Percentiles rank a stretch among this genome's conserved stretches.
phyloP scores from a whole-genome alignment of 2,888 invertebrate species.

The Lasioglossum leucozonium region DNA sequence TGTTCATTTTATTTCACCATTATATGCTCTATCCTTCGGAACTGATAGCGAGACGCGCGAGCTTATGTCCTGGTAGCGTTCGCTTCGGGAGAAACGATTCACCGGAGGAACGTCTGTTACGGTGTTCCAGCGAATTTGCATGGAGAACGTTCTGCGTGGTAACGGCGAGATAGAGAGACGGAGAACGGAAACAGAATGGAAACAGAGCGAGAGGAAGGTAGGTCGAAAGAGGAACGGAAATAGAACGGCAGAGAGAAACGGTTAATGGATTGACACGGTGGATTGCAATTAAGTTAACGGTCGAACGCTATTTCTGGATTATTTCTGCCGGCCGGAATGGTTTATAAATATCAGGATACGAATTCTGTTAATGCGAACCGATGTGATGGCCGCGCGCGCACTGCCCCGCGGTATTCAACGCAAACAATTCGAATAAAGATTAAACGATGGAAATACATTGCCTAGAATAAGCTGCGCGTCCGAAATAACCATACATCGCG shows the following conservation, averaged over 20 bases:
- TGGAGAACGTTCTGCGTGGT: slow-evolving; percentile 42
- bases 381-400: slow-evolving; percentile 3
- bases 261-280: slow-evolving; percentile 61
- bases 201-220: slow-evolving; percentile 3
- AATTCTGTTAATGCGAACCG: slow-evolving; percentile 43
- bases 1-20: slow-evolving; percentile 61
- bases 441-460: slow-evolving; percentile 41
- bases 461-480: slow-evolving; percentile 25
- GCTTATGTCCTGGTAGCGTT: slow-evolving; percentile 32
- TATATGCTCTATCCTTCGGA: slow-evolving; percentile 54
- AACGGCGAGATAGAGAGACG: neutral
- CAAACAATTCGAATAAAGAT: slow-evolving; percentile 20
- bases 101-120: slow-evolving; percentile 47
- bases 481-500: slow-evolving; percentile 10
- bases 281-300: slow-evolving; percentile 60
- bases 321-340: slow-evolving; percentile 42
- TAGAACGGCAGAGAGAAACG: slow-evolving; percentile 35
- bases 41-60: slow-evolving; percentile 50
- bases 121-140: slow-evolving; percentile 55
- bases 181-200: neutral
- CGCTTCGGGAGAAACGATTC: slow-evolving; percentile 39
- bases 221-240: slow-evolving; percentile 18
- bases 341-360: slow-evolving; percentile 52
- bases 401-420: slow-evolving; percentile 30
- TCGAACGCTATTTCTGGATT: slow-evolving; percentile 49